A percentile compares a stretch with the other conserved stretches of the same genome.
Evolutionary conservation across 1,140 invertebrate genomes (phyloP).

Genomic region (Drosophila parabipectinata): DNA sequence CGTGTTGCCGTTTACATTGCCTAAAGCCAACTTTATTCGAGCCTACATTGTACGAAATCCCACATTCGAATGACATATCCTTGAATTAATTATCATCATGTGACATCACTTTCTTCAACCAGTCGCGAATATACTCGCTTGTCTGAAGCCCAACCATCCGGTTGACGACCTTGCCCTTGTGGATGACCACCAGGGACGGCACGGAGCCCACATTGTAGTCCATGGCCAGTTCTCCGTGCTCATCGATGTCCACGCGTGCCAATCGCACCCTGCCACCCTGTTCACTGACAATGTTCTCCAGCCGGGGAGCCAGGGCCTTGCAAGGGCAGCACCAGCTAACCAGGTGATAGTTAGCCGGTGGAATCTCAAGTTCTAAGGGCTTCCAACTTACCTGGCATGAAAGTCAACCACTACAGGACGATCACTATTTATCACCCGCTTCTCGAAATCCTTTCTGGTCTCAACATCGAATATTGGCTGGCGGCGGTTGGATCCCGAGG

Average conservation of each 20-base stretch:
- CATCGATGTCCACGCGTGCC: constrained; percentile 96
- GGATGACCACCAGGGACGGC: constrained; percentile 93
- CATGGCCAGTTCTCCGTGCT: constrained; percentile 92
- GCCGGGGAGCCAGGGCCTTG: constrained; percentile 92
- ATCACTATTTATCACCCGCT: constrained; percentile 93
- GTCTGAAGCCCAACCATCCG: constrained; percentile 94
- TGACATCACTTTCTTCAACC: constrained; percentile 90
- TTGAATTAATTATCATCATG: background rate
- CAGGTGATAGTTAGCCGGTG: background rate
- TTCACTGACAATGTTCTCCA: constrained; percentile 93
- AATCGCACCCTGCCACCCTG: constrained; percentile 92
- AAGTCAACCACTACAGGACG: constrained; percentile 96
- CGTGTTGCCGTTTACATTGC: constrained; percentile 32
- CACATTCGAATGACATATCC: background rate
- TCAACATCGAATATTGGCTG: constrained; percentile 92
- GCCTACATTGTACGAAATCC: constrained; percentile 9
- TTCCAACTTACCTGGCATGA: constrained; percentile 93
- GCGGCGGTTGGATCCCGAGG: background rate
- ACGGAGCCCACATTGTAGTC: constrained; percentile 94
- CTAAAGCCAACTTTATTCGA: constrained; percentile 3
- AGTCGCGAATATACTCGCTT: constrained; percentile 92
- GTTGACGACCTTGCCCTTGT: constrained; percentile 94
- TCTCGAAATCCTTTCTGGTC: constrained; percentile 94
- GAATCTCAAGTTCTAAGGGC: background rate
- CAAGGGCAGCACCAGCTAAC: constrained; percentile 97